These are phyloP conservation scores for Sialis lutaria DNA, from an alignment of 2,888 invertebrate species.

Conservation along the genomic window DNA sequence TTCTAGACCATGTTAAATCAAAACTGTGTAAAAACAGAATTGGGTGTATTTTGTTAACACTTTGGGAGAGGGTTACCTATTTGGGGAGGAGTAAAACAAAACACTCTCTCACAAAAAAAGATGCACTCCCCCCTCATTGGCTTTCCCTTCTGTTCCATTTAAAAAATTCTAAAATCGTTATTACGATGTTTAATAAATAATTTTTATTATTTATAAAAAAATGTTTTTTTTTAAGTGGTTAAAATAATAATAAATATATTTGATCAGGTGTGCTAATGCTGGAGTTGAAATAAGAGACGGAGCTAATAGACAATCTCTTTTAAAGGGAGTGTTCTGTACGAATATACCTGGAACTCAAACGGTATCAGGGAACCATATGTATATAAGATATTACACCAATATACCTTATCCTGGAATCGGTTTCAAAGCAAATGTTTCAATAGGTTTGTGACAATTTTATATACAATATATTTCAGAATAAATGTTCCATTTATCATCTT, in stretches of 20 bases:
- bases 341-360: slow-evolving; percentile 39
- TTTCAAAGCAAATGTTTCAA: slow-evolving; percentile 50
- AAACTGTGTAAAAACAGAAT: too few species aligned
- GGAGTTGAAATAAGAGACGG: slow-evolving; percentile 75
- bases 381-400: slow-evolving; percentile 54
- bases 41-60: too few species aligned
- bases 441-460: slow-evolving; percentile 28
- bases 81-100: too few species aligned
- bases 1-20: too few species aligned
- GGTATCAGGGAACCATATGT: slow-evolving; percentile 46
- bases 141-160: too few species aligned
- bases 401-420: slow-evolving; percentile 53
- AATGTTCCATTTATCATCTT: too few species aligned
- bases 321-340: slow-evolving; percentile 47
- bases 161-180: too few species aligned
- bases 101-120: too few species aligned
- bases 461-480: slow-evolving; percentile 7
- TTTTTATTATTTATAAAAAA: background rate
- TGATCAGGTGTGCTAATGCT: slow-evolving; percentile 35
- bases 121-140: too few species aligned
- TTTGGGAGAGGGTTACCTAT: too few species aligned
- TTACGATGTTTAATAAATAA: too few species aligned
- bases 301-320: slow-evolving; percentile 44
- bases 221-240: background rate
- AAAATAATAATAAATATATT: background rate